A percentile compares a stretch with the other conserved stretches of the same genome.
Evolutionary conservation across 2,113 vertebrate species (phyloP).

Genomic region (Collichthys lucidus): DNA sequence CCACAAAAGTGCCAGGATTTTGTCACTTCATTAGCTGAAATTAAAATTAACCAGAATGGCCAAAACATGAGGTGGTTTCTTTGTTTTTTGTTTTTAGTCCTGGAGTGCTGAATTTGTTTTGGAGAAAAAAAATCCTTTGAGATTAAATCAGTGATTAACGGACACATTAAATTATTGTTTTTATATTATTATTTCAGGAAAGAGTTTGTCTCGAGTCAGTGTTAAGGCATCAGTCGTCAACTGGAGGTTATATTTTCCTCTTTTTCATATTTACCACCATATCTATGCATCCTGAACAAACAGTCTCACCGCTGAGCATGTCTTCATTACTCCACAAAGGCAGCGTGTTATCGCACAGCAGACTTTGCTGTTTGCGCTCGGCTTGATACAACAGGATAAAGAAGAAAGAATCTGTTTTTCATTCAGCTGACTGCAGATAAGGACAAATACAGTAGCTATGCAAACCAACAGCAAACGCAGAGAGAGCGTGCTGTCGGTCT

Average conservation of each 20-base stretch:
- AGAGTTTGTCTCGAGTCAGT: background rate
- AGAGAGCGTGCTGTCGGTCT: conserved; percentile 2
- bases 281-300: conserved; percentile 26
- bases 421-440: conserved; percentile 36
- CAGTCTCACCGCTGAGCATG: conserved; percentile 26
- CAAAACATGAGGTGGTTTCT: background rate
- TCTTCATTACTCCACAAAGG: conserved; percentile 40
- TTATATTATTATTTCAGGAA: background rate
- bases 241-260: conserved; percentile 25
- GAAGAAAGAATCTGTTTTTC: conserved; percentile 39
- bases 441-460: conserved; percentile 41
- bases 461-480: conserved; percentile 53
- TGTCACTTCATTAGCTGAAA: background rate
- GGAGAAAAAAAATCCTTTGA: background rate
- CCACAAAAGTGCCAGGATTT: background rate
- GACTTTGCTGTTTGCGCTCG: conserved; percentile 18
- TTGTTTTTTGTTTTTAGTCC: background rate
- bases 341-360: conserved; percentile 27
- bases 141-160: background rate
- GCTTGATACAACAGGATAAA: conserved; percentile 45
- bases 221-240: conserved; percentile 1
- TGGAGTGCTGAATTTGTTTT: background rate
- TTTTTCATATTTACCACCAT: conserved; percentile 15
- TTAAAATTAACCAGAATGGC: background rate
- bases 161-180: background rate